Conservation (phyloP, 2,888 invertebrate genomes). For the Rosalia funebris region DNA sequence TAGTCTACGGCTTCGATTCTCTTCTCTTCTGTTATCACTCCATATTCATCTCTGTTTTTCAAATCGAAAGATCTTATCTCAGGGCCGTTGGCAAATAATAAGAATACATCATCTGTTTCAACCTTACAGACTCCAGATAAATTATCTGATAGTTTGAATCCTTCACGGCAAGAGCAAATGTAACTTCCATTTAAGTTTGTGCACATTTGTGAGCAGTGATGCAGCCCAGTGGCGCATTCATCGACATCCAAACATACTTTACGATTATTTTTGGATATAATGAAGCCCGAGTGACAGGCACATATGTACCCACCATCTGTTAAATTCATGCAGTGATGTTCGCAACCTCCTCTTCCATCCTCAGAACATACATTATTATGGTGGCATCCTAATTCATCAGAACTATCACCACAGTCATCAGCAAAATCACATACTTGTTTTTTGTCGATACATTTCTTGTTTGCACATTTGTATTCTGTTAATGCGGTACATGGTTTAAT, state of each 20-base stretch:
- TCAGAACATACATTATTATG: slow-evolving; percentile 72
- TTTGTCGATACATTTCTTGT: slow-evolving; percentile 84
- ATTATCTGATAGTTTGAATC: slow-evolving; percentile 80
- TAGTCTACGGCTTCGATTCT: slow-evolving; percentile 93
- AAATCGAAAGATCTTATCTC: slow-evolving; percentile 83
- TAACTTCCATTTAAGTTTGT: slow-evolving; percentile 90
- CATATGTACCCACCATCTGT: slow-evolving; percentile 89
- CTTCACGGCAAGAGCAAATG: slow-evolving; percentile 86
- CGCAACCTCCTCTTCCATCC: slow-evolving; percentile 81
- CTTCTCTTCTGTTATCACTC: slow-evolving; percentile 85
- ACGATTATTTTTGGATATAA: slow-evolving; percentile 80
- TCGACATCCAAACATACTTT: slow-evolving; percentile 90
- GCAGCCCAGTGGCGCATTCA: slow-evolving; percentile 84
- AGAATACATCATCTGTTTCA: slow-evolving; percentile 71
- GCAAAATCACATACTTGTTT: slow-evolving; percentile 86
- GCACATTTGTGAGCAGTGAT: slow-evolving; percentile 94
- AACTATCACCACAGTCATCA: slow-evolving; percentile 90
- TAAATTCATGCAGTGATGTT: slow-evolving; percentile 90
- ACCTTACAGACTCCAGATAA: slow-evolving; percentile 86
- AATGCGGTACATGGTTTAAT: slow-evolving; percentile 80
- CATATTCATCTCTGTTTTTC: slow-evolving; percentile 74
- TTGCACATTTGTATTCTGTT: slow-evolving; percentile 88
- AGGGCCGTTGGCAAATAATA: slow-evolving; percentile 84
- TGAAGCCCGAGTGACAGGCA: slow-evolving; percentile 87
- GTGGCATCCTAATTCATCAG: slow-evolving; percentile 91